Evolutionary conservation across 2,113 vertebrate species (phyloP), one percentile per base, ranked within the genome.

Genomic region (Pipa parva): DNA sequence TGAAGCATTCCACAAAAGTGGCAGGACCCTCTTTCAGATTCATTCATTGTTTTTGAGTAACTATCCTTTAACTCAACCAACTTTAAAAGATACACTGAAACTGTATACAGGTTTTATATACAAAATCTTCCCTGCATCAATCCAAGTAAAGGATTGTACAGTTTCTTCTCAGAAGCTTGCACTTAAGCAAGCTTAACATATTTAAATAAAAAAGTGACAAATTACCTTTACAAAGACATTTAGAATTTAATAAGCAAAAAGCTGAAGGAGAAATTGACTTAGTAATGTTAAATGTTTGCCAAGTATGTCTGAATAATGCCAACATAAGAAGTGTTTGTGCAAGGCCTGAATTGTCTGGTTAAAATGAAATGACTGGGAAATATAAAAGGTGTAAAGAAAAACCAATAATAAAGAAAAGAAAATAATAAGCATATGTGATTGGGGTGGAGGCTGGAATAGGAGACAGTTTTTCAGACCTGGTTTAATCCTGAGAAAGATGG

Each of bases 401-500:
- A 61, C 48, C 48, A 60, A 59, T 33, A 39, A 50, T 75, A 75
- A 80, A 26, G 84, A 85, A 76, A 72, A 75, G 65, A 13, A 8
- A 26, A 21, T 21, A 83, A 80, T 85, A 87, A 85, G 88, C 86
- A 89, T 82, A 89, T 87, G 88, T 88, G 85, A 84, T 85, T 83
- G 83, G 84, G 85, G 81, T 87, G 86, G 92, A 92, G 91, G 87
- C 93, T 90, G 85, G 84, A 90, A 90, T 94, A 98, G 92, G 90
- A 95, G 91, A 93, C 89, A 88, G 87, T 92, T 90, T 11, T 90
- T 95, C 97, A 99, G 96, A 99, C 97, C 97, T 99, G 96, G 94
- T 99, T 98, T 97, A 98, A 98, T 99, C 95, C 97, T 98, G 97
- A 99, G 97, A 99, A 99, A 98, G 97, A 95, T 96, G 97, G 95